Evolutionary conservation across 2,888 invertebrate genomes (phyloP).

Genomic region (Ophion costatus): DNA sequence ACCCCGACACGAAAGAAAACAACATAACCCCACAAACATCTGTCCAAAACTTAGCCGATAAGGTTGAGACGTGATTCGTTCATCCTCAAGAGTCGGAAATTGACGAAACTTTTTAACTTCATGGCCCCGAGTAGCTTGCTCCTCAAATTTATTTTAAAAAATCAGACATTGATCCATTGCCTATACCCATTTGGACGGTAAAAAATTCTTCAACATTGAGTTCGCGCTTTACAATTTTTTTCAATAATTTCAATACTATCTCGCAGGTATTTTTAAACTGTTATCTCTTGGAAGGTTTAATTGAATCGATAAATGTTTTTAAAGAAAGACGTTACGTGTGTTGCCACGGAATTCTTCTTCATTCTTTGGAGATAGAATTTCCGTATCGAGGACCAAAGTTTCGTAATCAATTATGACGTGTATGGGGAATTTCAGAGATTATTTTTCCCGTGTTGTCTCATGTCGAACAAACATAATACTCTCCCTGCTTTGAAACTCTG

Average conservation of each 20-base stretch:
- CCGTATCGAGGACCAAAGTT: slow-evolving; percentile 4
- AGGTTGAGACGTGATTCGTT: too few relatives aligned
- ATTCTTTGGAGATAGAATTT: neutral
- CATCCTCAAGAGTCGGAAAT: too few relatives aligned
- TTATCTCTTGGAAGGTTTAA: neutral
- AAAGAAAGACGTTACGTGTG: neutral
- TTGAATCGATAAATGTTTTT: neutral
- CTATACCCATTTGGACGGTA: too few relatives aligned
- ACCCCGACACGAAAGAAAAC: neutral
- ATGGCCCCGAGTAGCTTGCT: too few relatives aligned
- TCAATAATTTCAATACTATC: neutral
- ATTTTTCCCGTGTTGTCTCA: neutral
- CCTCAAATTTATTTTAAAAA: too few relatives aligned
- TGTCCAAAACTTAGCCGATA: too few relatives aligned
- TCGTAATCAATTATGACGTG: slow-evolving; percentile 23
- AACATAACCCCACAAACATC: too few relatives aligned
- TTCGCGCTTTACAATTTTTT: neutral
- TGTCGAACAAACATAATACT: neutral
- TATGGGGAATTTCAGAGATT: slow-evolving; percentile 21
- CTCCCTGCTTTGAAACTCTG: neutral
- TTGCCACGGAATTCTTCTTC: neutral
- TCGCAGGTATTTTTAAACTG: too few relatives aligned
- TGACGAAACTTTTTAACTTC: too few relatives aligned
- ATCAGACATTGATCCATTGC: too few relatives aligned
- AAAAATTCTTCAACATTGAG: too few relatives aligned